Conservation (phyloP, 2,113 vertebrate genomes). For the Mesitornis unicolor region DNA sequence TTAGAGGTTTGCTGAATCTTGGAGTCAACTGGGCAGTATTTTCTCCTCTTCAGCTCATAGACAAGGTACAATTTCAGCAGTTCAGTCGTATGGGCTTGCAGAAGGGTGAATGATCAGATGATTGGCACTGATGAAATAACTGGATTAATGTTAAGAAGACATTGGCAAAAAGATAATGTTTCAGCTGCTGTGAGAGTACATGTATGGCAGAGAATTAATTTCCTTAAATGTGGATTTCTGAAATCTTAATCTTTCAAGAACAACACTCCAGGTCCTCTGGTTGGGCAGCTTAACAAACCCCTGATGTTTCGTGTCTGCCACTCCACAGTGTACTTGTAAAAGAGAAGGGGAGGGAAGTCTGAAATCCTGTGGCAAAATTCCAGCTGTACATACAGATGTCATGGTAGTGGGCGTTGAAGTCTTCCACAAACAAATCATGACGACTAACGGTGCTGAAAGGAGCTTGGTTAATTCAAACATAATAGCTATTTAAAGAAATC, state of each 20-base stretch:
- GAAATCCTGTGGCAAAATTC: not conserved
- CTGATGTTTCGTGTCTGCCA: not conserved
- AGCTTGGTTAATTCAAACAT: not conserved
- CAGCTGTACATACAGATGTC: not conserved
- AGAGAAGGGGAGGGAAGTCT: not conserved
- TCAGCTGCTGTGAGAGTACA: not conserved
- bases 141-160: not conserved
- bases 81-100: not conserved
- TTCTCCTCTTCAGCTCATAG: not conserved
- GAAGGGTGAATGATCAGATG: not conserved
- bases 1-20: not conserved
- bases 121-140: not conserved
- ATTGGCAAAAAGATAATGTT: not conserved
- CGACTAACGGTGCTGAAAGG: not conserved
- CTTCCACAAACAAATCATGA: not conserved
- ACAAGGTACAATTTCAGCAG: not conserved
- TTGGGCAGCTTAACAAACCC: not conserved
- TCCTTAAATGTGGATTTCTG: not conserved
- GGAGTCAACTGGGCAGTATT: not conserved
- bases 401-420: not conserved
- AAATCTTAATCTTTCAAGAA: not conserved
- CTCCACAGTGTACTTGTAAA: not conserved
- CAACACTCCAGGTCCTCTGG: not conserved
- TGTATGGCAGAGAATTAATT: not conserved
- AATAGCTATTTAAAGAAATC: not conserved